phyloP scores from a whole-genome alignment of 2,888 invertebrate genomes.

The Mythimna vitellina region DNA sequence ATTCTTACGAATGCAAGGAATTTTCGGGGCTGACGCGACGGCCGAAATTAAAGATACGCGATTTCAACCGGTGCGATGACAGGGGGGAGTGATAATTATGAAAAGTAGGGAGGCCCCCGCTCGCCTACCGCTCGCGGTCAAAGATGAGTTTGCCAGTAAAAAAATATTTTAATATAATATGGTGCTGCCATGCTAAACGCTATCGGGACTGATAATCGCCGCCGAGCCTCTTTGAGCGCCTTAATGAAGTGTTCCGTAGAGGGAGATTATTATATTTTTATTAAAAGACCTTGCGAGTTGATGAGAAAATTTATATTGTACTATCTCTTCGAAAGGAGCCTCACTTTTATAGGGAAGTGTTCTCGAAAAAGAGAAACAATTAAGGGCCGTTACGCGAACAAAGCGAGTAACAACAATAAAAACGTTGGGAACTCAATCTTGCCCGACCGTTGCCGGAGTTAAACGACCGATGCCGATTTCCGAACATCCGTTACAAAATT shows the following conservation, averaged over 20 bases:
- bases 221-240: slow-evolving; percentile 82
- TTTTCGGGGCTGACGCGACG: slow-evolving; percentile 71
- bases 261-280: slow-evolving; percentile 85
- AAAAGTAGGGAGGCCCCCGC: slow-evolving; percentile 69
- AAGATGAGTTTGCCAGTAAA: slow-evolving; percentile 75
- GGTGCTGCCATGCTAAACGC: slow-evolving; percentile 81
- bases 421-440: slow-evolving; percentile 82
- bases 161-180: slow-evolving; percentile 83
- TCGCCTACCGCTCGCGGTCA: slow-evolving; percentile 72
- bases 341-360: slow-evolving; percentile 62
- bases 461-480: slow-evolving; percentile 76
- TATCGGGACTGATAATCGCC: slow-evolving; percentile 85
- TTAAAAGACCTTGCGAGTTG: slow-evolving; percentile 77
- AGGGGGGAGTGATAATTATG: slow-evolving; percentile 82
- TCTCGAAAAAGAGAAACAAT: slow-evolving; percentile 80
- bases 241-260: slow-evolving; percentile 85
- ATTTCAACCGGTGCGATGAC: slow-evolving; percentile 77
- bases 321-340: slow-evolving; percentile 65
- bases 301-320: slow-evolving; percentile 77
- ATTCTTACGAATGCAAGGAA: slow-evolving; percentile 76
- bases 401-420: slow-evolving; percentile 84
- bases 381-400: slow-evolving; percentile 76
- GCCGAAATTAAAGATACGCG: slow-evolving; percentile 79
- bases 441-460: slow-evolving; percentile 73
- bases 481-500: slow-evolving; percentile 84